phyloP scores from a whole-genome alignment of 2,797 vertebrate species.

The Discoglossus pictus region DNA sequence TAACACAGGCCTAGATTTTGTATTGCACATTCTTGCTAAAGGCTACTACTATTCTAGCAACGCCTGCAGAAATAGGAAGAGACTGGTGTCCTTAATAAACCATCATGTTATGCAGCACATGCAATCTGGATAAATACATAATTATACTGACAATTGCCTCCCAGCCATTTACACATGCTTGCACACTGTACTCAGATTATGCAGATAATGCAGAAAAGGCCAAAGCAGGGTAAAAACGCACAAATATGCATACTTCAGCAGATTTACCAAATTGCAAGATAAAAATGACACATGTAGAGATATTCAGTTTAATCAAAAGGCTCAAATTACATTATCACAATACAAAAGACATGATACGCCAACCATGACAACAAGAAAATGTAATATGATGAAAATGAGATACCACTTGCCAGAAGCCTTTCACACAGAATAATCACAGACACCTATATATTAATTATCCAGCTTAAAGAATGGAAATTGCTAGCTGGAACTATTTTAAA shows the following conservation, averaged over 20 bases:
- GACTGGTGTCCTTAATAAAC: constrained; percentile 10
- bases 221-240: background rate
- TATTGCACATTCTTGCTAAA: background rate
- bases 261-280: constrained; percentile 1
- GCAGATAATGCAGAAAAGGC: background rate
- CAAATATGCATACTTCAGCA: background rate
- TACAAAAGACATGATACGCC: constrained; percentile 8
- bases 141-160: constrained; percentile 26
- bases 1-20: no score
- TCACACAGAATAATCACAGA: no score
- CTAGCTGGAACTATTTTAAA: no score
- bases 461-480: background rate
- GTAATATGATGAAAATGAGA: background rate
- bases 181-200: constrained; percentile 12
- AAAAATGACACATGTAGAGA: constrained; percentile 1
- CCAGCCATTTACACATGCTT: constrained; percentile 24
- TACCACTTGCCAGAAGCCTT: background rate
- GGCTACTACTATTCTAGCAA: background rate
- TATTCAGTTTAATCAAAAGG: constrained; percentile 12
- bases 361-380: constrained; percentile 1
- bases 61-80: background rate
- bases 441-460: background rate
- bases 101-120: constrained; percentile 14
- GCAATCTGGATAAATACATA: constrained; percentile 17
- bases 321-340: background rate